Evolutionary conservation across 1,140 invertebrate species (phyloP).

Genomic region (Bombus ignitus): DNA sequence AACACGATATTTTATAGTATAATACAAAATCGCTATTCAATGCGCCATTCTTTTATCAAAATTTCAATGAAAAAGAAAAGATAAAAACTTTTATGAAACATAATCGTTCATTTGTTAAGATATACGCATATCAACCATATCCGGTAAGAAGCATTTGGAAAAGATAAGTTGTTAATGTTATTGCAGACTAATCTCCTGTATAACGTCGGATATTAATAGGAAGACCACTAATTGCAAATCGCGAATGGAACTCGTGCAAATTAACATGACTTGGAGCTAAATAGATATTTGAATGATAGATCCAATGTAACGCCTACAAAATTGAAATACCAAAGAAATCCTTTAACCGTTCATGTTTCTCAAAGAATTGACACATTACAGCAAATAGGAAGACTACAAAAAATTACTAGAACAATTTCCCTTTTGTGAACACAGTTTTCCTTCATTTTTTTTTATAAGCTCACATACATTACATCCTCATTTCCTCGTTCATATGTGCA

Average conservation of each 20-base stretch:
- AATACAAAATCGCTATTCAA: neutral
- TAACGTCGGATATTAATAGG: neutral
- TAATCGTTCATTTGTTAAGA: neutral
- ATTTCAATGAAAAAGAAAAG: neutral
- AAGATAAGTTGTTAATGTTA: neutral
- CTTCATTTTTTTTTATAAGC: conserved; percentile 15
- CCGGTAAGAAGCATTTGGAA: neutral
- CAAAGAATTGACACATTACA: conserved; percentile 2
- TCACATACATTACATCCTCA: conserved; percentile 35
- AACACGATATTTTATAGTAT: neutral
- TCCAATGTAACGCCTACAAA: neutral
- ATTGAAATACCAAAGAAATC: neutral
- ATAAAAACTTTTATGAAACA: neutral
- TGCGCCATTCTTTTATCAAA: neutral
- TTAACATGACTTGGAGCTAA: neutral
- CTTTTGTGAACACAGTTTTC: conserved; percentile 33
- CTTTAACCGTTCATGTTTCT: neutral
- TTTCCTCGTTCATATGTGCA: conserved; percentile 34
- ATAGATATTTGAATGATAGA: neutral
- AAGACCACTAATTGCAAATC: conserved; percentile 7
- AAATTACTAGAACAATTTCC: conserved; percentile 48
- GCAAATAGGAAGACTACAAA: conserved; percentile 44
- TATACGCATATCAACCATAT: conserved; percentile 13
- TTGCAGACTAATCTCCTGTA: neutral
- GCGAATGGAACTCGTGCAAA: neutral